A percentile compares a stretch with the other conserved stretches of the same genome.
Evolutionary conservation across 2,113 vertebrate genomes (phyloP).

Genomic region (Manacus vitellinus): DNA sequence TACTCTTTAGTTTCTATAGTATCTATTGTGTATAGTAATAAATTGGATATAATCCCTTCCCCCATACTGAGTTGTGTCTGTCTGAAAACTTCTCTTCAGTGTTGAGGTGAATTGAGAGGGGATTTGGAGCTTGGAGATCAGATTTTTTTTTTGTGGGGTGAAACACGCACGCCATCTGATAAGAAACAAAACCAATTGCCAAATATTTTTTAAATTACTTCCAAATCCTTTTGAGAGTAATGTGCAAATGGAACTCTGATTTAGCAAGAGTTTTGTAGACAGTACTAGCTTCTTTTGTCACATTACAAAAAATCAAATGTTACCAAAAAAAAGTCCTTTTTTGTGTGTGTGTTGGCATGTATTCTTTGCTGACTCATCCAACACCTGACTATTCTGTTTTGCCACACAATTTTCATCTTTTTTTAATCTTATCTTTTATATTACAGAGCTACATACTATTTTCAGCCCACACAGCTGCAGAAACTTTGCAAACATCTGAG

Average conservation of each 20-base stretch:
- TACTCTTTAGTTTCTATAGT: no score
- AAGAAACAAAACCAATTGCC: neutral
- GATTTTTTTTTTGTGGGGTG: no score
- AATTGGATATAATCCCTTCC: no score
- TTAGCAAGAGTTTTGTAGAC: neutral
- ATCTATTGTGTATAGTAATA: no score
- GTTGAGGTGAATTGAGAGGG: no score
- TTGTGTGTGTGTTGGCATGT: neutral
- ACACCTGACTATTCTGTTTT: neutral
- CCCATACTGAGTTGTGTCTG: no score
- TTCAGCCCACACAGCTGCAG: neutral
- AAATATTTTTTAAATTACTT: neutral
- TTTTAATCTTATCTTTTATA: neutral
- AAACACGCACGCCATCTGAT: no score
- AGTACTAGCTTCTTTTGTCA: neutral
- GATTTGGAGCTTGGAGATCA: no score
- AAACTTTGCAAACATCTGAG: neutral
- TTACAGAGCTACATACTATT: neutral
- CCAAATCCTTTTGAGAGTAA: accelerated
- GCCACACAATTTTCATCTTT: neutral
- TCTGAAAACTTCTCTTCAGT: no score
- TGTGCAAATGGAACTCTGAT: neutral
- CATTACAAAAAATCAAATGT: neutral
- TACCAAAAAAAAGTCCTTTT: neutral
- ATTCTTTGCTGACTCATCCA: neutral